A percentile compares a stretch with the other conserved stretches of the same genome.
Evolutionary conservation across 2,113 vertebrate genomes (phyloP).

Genomic region (Meles meles): DNA sequence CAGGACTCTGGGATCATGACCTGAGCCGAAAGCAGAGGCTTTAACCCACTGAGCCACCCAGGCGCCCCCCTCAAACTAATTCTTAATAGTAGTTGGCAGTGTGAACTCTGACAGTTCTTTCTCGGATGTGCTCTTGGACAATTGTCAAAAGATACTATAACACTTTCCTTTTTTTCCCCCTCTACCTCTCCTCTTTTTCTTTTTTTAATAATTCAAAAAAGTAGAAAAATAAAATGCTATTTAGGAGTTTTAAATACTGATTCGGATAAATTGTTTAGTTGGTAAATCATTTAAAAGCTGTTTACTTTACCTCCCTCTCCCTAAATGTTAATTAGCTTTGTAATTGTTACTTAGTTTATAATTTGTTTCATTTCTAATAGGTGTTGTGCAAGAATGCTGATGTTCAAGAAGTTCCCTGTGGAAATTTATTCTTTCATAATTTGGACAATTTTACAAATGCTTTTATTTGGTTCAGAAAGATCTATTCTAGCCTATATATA

Average conservation of each 20-base stretch:
- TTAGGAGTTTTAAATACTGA: constrained; percentile 11
- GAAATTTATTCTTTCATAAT: constrained; percentile 65
- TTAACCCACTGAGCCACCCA: no score
- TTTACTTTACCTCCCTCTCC: neutral
- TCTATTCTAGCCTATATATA: constrained; percentile 66
- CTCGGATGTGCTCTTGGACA: neutral
- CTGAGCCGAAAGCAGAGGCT: no score
- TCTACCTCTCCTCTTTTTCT: neutral
- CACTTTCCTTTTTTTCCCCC: neutral
- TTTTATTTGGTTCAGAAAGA: constrained; percentile 69
- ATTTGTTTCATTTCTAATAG: constrained; percentile 55
- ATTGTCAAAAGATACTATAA: neutral
- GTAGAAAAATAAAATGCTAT: neutral
- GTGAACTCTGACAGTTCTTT: neutral
- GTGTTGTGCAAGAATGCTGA: constrained; percentile 39
- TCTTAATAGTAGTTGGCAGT: neutral
- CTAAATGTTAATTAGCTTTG: neutral
- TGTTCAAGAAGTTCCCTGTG: constrained; percentile 60
- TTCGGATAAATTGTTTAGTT: neutral
- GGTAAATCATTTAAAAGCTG: neutral
- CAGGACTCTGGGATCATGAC: no score
- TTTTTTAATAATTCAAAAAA: constrained; percentile 11
- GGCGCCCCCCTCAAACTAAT: neutral
- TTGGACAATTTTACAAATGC: constrained; percentile 70
- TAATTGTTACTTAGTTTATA: constrained; percentile 44